These are phyloP conservation scores for Falco naumanni DNA, from an alignment of 2,797 vertebrate genomes.

Conservation along the genomic window DNA sequence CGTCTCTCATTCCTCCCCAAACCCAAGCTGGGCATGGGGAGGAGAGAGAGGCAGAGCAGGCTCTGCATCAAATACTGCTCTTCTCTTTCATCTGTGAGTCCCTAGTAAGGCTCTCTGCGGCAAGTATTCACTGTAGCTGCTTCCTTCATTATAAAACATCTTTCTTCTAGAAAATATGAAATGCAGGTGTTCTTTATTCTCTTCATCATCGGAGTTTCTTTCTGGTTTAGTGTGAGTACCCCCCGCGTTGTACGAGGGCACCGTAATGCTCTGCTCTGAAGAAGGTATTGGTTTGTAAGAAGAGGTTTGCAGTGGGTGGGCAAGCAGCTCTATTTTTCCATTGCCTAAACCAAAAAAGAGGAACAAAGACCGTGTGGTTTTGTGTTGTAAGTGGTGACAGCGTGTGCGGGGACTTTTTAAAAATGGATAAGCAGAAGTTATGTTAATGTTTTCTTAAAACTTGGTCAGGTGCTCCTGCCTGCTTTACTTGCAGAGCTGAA, in stretches of 20 bases:
- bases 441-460: neutral
- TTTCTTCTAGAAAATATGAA: neutral
- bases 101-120: neutral
- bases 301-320: neutral
- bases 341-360: conserved; percentile 60
- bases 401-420: neutral
- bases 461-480: neutral
- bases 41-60: neutral
- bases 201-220: neutral
- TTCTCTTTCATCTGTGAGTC: neutral
- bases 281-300: neutral
- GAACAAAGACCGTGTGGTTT: conserved; percentile 64
- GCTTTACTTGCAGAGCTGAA: neutral
- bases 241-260: neutral
- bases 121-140: neutral
- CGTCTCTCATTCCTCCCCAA: neutral
- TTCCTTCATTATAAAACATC: neutral
- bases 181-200: neutral
- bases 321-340: conserved; percentile 71
- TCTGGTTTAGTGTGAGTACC: neutral
- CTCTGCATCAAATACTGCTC: neutral
- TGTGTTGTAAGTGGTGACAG: conserved; percentile 23
- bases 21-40: neutral
- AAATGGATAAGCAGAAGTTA: conserved; percentile 23
- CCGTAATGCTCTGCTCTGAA: neutral